Evolutionary conservation across 2,888 invertebrate species (phyloP), one percentile per base, ranked within the genome.

Genomic region (Epirrhoe tristata): DNA sequence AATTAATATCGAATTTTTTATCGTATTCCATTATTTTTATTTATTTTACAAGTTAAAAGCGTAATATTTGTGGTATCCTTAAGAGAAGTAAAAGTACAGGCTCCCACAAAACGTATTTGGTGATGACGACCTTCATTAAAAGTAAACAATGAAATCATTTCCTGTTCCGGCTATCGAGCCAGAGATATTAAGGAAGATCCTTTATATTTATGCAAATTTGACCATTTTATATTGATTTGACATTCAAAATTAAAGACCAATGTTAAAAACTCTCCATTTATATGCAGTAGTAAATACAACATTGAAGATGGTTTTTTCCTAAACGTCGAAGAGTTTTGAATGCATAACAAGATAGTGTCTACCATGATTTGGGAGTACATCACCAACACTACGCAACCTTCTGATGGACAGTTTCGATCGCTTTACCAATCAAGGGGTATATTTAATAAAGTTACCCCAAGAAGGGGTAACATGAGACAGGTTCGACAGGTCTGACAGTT

Each of bases 101-200:
- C 32, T 4, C 54, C 39, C 39, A 17, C 34, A 5, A 1, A 36
- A 36, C 43, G 50, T 50, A 50, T 58, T 58, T 34, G 58, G 58
- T 17, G 34, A 10, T 50, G 50, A 58, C 58, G 50, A 58, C 58
- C 58, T 50, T 50, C 34, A 34, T 58, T 16, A 34, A 16, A n/a
- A 5, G 32, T 55, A 16, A 58, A 50, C 50, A 58, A 58, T 58
- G 14, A 32, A 58, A 32, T 10, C 8, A 50, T 32, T 34, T 48
- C 48, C 48, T 48, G 16, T 48, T 48, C 48, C 48, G 14, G 1
- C 48, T 7, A 46, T 7, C 14, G 48, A 16, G 48, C 6, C 48
- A 16, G 5, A 48, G 16, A 34, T 34, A 14, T 61, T n/a, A n/a
- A n/a, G n/a, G n/a, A n/a, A n/a, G n/a, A n/a, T 46, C 54, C 48